Conservation (phyloP, 2,888 invertebrate species). For the Nephrocerus scutellatus region DNA sequence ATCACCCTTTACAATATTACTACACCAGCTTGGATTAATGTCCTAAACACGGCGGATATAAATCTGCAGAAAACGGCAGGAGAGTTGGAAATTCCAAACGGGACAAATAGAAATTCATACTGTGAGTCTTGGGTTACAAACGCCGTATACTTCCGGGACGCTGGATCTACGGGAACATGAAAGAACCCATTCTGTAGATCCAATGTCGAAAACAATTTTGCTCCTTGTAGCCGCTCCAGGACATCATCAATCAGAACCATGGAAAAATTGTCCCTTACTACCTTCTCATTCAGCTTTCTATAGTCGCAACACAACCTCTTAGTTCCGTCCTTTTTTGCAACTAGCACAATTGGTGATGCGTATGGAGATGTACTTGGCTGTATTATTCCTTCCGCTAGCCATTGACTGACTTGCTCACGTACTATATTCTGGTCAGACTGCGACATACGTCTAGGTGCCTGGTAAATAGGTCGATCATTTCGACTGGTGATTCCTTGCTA, state of each 20-base stretch:
- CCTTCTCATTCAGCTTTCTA: conserved; percentile 13
- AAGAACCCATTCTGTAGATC: conserved; percentile 22
- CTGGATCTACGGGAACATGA: conserved; percentile 18
- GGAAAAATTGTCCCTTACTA: conserved; percentile 12
- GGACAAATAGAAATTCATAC: conserved; percentile 18
- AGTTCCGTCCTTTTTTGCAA: conserved; percentile 12
- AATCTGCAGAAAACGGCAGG: conserved; percentile 11
- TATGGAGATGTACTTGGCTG: conserved; percentile 27
- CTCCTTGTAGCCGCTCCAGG: conserved; percentile 11
- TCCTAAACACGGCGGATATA: conserved; percentile 4
- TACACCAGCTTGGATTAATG: background rate
- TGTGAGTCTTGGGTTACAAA: conserved; percentile 24
- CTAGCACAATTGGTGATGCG: conserved; percentile 19
- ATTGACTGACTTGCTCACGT: conserved; percentile 26
- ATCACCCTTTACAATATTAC: conserved; percentile 2
- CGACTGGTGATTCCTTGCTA: conserved; percentile 1
- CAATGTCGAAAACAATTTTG: conserved; percentile 19
- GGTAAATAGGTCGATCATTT: conserved; percentile 10
- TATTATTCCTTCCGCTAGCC: conserved; percentile 7
- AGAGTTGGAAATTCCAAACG: conserved; percentile 18
- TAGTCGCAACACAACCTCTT: conserved; percentile 17
- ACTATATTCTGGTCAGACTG: conserved; percentile 24
- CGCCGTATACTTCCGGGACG: conserved; percentile 21
- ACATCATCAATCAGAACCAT: conserved; percentile 13
- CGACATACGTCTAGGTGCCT: conserved; percentile 2